Conservation (phyloP, 2,888 invertebrate genomes). For the Smittia aterrima region DNA sequence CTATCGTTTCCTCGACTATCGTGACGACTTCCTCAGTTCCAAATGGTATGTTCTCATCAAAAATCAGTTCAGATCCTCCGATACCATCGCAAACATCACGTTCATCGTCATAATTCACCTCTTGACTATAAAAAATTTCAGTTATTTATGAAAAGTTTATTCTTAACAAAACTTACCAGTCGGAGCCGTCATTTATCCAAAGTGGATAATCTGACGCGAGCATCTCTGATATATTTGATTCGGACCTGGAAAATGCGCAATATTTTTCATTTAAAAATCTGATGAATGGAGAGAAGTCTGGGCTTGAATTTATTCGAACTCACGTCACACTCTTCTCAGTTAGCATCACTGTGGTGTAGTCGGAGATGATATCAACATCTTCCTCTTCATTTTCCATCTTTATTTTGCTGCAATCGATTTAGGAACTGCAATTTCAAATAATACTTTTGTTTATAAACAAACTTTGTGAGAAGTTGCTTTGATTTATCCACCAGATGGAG, state of each 20-base stretch:
- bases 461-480: too few species aligned
- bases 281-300: neutral
- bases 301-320: neutral
- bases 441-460: neutral
- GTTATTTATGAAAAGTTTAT: neutral
- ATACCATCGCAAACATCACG: neutral
- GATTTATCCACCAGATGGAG: too few species aligned
- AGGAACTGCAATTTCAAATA: neutral
- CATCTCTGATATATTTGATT: neutral
- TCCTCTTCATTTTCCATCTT: constrained; percentile 3
- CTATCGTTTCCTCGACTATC: constrained; percentile 34
- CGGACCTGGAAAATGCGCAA: constrained; percentile 22
- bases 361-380: constrained; percentile 6
- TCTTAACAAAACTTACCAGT: constrained; percentile 41
- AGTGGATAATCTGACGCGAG: constrained; percentile 58
- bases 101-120: neutral
- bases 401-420: neutral
- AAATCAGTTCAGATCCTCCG: constrained; percentile 49
- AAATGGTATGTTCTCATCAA: constrained; percentile 57
- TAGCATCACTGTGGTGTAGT: neutral
- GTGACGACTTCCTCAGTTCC: constrained; percentile 52
- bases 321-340: neutral
- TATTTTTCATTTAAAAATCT: too few species aligned
- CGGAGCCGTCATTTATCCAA: constrained; percentile 64
- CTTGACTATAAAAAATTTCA: too few species aligned